Conservation (phyloP, 35 echinoderm and acorn worm species). For the Apostichopus californicus region DNA sequence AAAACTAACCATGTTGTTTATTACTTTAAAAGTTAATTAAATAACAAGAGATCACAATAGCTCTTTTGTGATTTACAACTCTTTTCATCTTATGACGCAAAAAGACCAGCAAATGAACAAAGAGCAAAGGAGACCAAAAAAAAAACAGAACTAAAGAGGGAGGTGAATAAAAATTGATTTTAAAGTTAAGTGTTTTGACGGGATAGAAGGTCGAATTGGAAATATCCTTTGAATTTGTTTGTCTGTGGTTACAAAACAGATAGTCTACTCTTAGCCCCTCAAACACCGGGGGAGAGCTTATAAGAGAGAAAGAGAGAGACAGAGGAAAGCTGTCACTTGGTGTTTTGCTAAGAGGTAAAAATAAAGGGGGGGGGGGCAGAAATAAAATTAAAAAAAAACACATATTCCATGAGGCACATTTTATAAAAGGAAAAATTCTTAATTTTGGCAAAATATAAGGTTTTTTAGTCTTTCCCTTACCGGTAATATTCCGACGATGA, state of each 20-base stretch:
- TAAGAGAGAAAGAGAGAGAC: too few relatives aligned
- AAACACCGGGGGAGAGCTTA: not conserved
- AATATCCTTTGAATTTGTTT: not conserved
- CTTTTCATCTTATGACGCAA: not conserved
- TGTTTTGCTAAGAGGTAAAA: too few relatives aligned
- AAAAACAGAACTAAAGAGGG: too few relatives aligned
- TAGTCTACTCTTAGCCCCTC: not conserved
- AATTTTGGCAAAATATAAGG: too few relatives aligned
- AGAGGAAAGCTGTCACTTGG: too few relatives aligned
- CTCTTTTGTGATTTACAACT: not conserved
- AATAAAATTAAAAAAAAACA: too few relatives aligned
- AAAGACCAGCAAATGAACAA: not conserved
- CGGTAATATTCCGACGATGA: too few relatives aligned
- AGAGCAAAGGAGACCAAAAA: too few relatives aligned
- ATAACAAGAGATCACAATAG: slow-evolving; percentile 22
- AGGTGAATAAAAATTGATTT: not conserved
- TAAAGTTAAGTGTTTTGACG: not conserved
- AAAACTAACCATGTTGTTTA: slow-evolving; percentile 19
- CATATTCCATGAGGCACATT: too few relatives aligned
- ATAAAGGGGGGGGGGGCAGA: too few relatives aligned
- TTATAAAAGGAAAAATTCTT: too few relatives aligned
- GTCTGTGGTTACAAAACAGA: not conserved
- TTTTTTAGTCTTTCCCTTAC: too few relatives aligned
- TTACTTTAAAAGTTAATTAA: slow-evolving; percentile 30
- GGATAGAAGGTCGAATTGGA: not conserved